Evolutionary conservation across 2,888 invertebrate genomes (phyloP).

Genomic region (Danaus chrysippus): DNA sequence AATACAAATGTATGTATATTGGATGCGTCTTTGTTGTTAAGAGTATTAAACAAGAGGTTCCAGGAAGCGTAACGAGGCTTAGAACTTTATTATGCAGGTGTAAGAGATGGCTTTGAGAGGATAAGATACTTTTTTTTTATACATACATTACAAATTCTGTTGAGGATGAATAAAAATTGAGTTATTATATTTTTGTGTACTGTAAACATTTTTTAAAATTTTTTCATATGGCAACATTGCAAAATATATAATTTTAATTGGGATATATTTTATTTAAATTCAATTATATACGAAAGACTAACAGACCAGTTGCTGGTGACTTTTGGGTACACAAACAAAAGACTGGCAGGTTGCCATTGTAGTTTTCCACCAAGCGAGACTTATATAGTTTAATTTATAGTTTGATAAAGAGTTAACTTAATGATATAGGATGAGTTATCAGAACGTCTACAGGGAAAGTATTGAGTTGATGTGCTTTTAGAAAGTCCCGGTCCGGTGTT

Average conservation of each 20-base stretch:
- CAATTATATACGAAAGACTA: neutral
- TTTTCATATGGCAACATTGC: too few species aligned
- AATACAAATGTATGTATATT: too few species aligned
- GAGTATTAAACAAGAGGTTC: constrained; percentile 8
- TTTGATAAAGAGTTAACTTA: neutral
- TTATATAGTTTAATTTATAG: neutral
- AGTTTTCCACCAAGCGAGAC: constrained; percentile 6
- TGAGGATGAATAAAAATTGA: neutral
- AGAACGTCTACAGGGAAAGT: constrained; percentile 41
- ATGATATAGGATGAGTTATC: constrained; percentile 22
- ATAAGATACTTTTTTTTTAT: neutral
- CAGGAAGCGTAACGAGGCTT: constrained; percentile 16
- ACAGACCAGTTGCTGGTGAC: neutral
- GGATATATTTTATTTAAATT: neutral
- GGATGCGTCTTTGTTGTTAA: too few species aligned
- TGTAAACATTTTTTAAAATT: neutral
- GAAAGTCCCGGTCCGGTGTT: constrained; percentile 42
- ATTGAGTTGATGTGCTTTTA: constrained; percentile 40
- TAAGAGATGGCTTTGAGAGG: neutral
- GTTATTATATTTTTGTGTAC: neutral
- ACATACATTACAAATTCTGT: neutral
- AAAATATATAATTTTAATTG: neutral
- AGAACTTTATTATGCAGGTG: neutral
- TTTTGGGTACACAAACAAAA: constrained; percentile 5
- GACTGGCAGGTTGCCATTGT: constrained; percentile 2